Evolutionary conservation across 2,797 vertebrate species (phyloP).

Genomic region (Bothrops alternatus): DNA sequence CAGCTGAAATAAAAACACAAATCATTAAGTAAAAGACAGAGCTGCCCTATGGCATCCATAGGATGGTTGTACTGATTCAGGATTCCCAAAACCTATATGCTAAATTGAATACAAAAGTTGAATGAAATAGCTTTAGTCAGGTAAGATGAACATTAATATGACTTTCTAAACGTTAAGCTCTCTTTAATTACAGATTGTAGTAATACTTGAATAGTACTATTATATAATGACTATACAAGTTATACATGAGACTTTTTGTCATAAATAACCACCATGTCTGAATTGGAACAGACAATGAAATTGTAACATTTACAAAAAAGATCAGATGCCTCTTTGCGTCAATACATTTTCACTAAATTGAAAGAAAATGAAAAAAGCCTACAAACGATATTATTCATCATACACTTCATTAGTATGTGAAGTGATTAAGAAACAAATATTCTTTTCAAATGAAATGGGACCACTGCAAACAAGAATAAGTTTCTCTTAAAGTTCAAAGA

Average conservation of each 20-base stretch:
- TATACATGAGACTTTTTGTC: not conserved
- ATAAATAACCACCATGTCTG: not conserved
- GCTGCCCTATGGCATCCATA: not conserved
- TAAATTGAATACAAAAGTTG: not conserved
- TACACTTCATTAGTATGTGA: not conserved
- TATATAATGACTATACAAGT: not conserved
- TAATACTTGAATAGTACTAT: not conserved
- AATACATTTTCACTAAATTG: not conserved
- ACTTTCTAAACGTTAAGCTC: not conserved
- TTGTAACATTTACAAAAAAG: not conserved
- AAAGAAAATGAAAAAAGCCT: not conserved
- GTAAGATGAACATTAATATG: not conserved
- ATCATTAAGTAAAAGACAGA: not conserved
- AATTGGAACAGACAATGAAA: not conserved
- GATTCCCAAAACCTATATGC: not conserved
- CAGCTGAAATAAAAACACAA: constrained; percentile 78
- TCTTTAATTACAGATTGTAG: not conserved
- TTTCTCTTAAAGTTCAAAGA: not conserved
- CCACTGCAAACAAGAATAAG: not conserved
- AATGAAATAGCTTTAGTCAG: not conserved
- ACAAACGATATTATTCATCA: not conserved
- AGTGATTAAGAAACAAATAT: not conserved
- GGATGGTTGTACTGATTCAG: not conserved
- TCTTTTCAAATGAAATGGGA: not conserved
- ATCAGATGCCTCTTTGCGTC: not conserved